Percentiles rank a stretch among this genome's conserved stretches.
These are phyloP conservation scores for Cryptoprocta ferox DNA, from an alignment of 2,797 vertebrate species.

Conservation along the genomic window DNA sequence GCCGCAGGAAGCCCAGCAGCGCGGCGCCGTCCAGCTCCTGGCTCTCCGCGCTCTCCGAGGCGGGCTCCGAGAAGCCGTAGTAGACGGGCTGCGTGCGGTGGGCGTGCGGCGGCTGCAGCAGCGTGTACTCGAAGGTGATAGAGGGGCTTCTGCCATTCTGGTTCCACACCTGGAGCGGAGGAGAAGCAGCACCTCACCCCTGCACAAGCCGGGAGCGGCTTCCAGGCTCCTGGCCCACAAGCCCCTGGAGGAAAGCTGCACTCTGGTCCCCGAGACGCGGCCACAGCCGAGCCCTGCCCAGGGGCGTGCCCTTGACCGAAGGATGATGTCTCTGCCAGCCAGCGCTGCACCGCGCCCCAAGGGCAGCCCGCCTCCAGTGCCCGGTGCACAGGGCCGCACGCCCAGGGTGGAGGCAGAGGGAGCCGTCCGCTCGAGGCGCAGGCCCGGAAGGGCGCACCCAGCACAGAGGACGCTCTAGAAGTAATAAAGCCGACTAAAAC, in stretches of 20 bases:
- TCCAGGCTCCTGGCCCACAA: fast-evolving
- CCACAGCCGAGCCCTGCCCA: neutral
- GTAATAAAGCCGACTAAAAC: fast-evolving
- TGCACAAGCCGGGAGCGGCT: fast-evolving
- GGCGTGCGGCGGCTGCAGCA: constrained; percentile 91
- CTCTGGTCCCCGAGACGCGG: fast-evolving
- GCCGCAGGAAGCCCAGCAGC: constrained; percentile 82
- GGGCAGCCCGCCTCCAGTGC: neutral
- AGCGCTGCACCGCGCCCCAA: neutral
- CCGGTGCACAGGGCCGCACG: too few relatives aligned
- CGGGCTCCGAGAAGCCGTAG: constrained; percentile 88
- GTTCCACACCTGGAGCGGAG: constrained; percentile 94
- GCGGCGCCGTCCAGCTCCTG: constrained; percentile 81
- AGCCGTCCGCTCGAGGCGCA: fast-evolving
- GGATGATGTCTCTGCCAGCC: too few relatives aligned
- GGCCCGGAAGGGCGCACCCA: fast-evolving
- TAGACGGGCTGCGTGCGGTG: constrained; percentile 89
- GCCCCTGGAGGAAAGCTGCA: neutral
- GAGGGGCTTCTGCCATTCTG: constrained; percentile 97
- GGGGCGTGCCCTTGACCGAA: neutral
- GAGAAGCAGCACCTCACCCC: neutral
- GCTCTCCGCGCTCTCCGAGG: constrained; percentile 88
- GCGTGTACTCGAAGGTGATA: constrained; percentile 97
- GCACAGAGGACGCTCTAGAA: fast-evolving
- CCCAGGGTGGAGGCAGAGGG: too few relatives aligned